Evolutionary conservation across 1,140 invertebrate species (phyloP), one percentile per base, ranked within the genome.

Genomic region (Bombus sibiricus): DNA sequence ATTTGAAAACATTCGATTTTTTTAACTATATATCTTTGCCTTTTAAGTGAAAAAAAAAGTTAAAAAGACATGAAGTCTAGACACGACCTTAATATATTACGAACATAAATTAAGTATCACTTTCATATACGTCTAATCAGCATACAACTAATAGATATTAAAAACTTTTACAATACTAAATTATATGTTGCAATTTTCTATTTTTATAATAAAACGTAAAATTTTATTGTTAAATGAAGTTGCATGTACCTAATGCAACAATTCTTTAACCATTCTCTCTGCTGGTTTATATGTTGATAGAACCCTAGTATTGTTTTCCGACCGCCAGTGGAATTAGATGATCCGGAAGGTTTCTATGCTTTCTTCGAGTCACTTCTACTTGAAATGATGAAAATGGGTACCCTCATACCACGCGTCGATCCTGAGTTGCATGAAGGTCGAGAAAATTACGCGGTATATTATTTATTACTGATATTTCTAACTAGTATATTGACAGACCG

Each of bases 301-400:
- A 80, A 96, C 37, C 96, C 96, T 0, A 94, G 96, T 41, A 96
- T 98, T 57, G 93, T 96, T 22, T 97, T 97, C 89, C 92, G 95
- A 32, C 97, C 97, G 0, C 96, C 96, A 12, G 92, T 97, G 47
- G 96, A 97, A 89, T 90, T 95, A 22, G 95, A 96, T 28, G 95
- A 96, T 57, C 94, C 96, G 3, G 91, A 94, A 10, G 96, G 97
- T 69, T 97, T 97, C 86, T 96, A 96, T 59, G 93, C 94, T 59
- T 93, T 96, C 66, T 95, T 97, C 25, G 96, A 96, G 84, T 92
- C 93, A 1, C 89, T 97, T 12, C 89, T 97, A 37, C 95, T 96
- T 69, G 96, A 97, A 79, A 96, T 97, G 43, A 96, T 96, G 88
- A 96, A 96, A 86, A 96, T 97, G 95, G 96, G 97, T 0, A 96